Evolutionary conservation across 2,113 vertebrate genomes (phyloP).

Genomic region (Trichomycterus rosablanca): DNA sequence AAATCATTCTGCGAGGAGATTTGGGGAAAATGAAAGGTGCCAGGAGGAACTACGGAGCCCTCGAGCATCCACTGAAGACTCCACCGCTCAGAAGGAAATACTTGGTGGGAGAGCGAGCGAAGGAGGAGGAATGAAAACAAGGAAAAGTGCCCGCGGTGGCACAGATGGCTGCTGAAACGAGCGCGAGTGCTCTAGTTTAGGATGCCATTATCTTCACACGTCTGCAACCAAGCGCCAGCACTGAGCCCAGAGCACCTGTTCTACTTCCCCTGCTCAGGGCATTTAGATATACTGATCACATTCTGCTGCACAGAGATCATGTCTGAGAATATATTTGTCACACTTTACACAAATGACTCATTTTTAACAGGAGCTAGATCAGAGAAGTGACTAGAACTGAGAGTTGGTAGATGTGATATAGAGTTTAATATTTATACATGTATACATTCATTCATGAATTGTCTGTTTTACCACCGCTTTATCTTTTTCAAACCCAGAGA

Average conservation of each 20-base stretch:
- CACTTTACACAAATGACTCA: slow-evolving; percentile 11
- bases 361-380: slow-evolving; percentile 13
- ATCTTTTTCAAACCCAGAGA: too few relatives aligned
- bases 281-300: neutral
- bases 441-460: too few relatives aligned
- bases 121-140: slow-evolving; percentile 31
- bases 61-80: slow-evolving; percentile 37
- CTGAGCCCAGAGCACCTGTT: slow-evolving; percentile 23
- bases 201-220: slow-evolving; percentile 31
- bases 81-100: slow-evolving; percentile 48
- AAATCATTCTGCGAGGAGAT: slow-evolving; percentile 48
- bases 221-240: slow-evolving; percentile 26
- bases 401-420: slow-evolving; percentile 11
- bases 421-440: too few relatives aligned
- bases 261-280: neutral
- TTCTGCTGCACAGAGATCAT: neutral
- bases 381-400: slow-evolving; percentile 8
- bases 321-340: slow-evolving; percentile 6
- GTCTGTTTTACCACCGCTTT: too few relatives aligned
- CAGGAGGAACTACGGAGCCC: slow-evolving; percentile 2
- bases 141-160: slow-evolving; percentile 18
- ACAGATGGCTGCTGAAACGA: slow-evolving; percentile 41
- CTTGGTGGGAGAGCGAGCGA: slow-evolving; percentile 44
- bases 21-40: slow-evolving; percentile 47
- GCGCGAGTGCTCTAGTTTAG: slow-evolving; percentile 31